phyloP scores from a whole-genome alignment of 37 sponge, comb jelly and placozoan genomes.

The Aplysina aerophoba region DNA sequence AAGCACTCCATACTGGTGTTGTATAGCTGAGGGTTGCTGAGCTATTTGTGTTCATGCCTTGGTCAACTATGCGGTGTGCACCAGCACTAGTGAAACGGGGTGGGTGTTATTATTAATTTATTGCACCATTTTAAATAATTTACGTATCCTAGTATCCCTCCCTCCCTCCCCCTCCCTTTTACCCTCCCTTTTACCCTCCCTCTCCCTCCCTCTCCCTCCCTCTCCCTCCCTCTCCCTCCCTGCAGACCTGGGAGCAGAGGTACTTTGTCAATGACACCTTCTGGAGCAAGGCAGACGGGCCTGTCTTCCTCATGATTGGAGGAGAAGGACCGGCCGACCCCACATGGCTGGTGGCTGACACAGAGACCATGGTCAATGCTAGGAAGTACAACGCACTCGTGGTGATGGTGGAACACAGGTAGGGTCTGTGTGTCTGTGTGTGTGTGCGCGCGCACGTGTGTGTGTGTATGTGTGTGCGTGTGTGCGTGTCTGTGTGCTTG shows the following conservation, averaged over 20 bases:
- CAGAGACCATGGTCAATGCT: constrained; percentile 70
- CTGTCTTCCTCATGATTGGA: constrained; percentile 88
- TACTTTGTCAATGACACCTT: constrained; percentile 80
- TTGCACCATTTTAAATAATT: not conserved
- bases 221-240: not conserved
- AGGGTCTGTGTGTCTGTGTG: too few species aligned
- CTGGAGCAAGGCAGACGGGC: constrained; percentile 61
- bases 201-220: not conserved
- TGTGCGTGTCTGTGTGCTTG: not conserved
- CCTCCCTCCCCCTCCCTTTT: constrained; percentile 19
- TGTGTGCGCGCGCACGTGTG: too few species aligned
- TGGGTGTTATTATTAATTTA: not conserved
- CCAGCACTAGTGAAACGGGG: too few species aligned
- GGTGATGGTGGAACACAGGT: constrained; percentile 74
- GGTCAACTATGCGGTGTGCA: too few species aligned
- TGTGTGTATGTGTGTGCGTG: not conserved
- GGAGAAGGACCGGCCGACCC: constrained; percentile 84
- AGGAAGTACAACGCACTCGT: constrained; percentile 69
- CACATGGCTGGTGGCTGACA: constrained; percentile 67
- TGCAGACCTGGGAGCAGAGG: constrained; percentile 60
- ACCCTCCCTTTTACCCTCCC: not conserved
- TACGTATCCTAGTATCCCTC: not conserved
- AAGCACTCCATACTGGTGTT: too few species aligned
- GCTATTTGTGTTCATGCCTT: too few species aligned
- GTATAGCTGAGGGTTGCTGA: too few species aligned